Evolutionary conservation across 2,113 vertebrate species (phyloP).

Genomic region (Rhinogobius similis): DNA sequence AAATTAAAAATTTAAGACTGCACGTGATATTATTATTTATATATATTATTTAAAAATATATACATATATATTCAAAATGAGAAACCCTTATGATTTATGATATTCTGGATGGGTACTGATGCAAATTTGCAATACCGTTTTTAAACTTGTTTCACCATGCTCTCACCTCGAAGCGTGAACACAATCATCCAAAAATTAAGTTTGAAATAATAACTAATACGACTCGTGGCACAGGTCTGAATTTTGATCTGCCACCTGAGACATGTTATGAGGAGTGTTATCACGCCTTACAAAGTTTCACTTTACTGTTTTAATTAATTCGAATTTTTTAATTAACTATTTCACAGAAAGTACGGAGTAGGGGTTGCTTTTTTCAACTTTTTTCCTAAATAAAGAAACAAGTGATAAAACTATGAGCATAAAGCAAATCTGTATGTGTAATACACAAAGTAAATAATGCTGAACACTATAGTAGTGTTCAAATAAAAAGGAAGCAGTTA

Average conservation of each 20-base stretch:
- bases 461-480: background rate
- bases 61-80: background rate
- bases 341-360: background rate
- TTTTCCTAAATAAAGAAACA: background rate
- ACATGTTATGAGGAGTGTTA: slow-evolving; percentile 10
- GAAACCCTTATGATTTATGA: background rate
- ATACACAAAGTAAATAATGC: background rate
- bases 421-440: background rate
- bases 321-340: background rate
- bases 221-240: slow-evolving; percentile 8
- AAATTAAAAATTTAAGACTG: background rate
- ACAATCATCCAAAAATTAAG: slow-evolving; percentile 5
- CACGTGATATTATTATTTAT: no score
- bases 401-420: background rate
- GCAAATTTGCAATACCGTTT: background rate
- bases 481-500: background rate
- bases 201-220: slow-evolving; percentile 7
- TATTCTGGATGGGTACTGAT: background rate
- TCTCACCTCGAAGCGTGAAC: slow-evolving; percentile 5
- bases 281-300: slow-evolving; percentile 4
- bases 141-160: background rate
- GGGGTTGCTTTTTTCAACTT: background rate
- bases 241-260: slow-evolving; percentile 10
- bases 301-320: background rate
- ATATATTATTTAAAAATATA: no score